phyloP scores from a whole-genome alignment of 2,888 invertebrate genomes.

The Prionchulus punctatus region DNA sequence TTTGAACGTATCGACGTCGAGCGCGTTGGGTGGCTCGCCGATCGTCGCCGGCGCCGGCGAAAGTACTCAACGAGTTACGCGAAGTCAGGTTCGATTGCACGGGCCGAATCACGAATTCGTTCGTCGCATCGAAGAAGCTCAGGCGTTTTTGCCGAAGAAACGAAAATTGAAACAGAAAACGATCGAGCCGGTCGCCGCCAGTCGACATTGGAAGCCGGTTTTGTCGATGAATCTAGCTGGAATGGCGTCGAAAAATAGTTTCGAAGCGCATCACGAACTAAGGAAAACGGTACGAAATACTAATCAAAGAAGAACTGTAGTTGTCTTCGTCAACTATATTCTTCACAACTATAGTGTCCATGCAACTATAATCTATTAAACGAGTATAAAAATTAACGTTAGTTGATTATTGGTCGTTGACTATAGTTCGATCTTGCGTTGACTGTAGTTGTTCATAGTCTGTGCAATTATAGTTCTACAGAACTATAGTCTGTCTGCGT shows the following conservation, averaged over 20 bases:
- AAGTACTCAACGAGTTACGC: slow-evolving; percentile 1
- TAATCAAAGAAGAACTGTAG: neutral
- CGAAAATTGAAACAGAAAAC: neutral
- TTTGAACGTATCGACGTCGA: too few relatives aligned
- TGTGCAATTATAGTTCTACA: too few relatives aligned
- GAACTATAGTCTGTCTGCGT: too few relatives aligned
- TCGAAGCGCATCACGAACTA: slow-evolving; percentile 5
- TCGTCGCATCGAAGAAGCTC: neutral
- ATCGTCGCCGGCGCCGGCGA: neutral
- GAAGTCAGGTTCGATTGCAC: neutral
- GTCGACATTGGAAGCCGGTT: neutral
- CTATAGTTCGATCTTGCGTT: too few relatives aligned
- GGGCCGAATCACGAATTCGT: neutral
- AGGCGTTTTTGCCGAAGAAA: neutral
- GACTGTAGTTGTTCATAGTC: too few relatives aligned
- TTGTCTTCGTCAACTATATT: neutral
- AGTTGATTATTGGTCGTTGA: too few relatives aligned
- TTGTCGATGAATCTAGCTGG: slow-evolving; percentile 63
- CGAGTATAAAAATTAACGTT: too few relatives aligned
- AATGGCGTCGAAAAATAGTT: slow-evolving; percentile 6
- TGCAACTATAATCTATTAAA: too few relatives aligned
- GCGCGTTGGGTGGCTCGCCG: too few relatives aligned
- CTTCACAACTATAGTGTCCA: too few relatives aligned
- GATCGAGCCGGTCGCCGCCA: neutral
- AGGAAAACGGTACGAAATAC: slow-evolving; percentile 4